Percentiles rank a stretch among this genome's conserved stretches.
Conservation (phyloP, 2,797 vertebrate species). For the Trichosurus vulpecula region DNA sequence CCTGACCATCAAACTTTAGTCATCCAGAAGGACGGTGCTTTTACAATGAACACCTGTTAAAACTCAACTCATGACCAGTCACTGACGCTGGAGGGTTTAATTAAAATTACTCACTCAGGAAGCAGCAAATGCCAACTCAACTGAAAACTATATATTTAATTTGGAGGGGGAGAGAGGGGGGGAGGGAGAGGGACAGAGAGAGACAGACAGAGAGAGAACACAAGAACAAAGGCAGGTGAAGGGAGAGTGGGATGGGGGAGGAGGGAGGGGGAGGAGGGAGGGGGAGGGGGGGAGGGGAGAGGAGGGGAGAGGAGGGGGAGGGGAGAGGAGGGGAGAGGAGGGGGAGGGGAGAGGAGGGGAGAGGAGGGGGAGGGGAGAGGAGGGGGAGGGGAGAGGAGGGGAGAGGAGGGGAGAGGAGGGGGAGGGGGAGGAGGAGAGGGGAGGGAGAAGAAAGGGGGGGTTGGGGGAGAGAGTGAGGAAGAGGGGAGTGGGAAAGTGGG, state of each 20-base stretch:
- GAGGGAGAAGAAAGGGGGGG: background rate
- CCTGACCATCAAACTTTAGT: conserved; percentile 54
- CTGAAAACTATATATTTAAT: conserved; percentile 52
- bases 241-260: fast-evolving
- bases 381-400: background rate
- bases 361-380: background rate
- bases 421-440: background rate
- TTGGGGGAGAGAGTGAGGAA: fast-evolving
- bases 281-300: background rate
- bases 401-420: fast-evolving
- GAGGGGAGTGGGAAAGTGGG: no score
- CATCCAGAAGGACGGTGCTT: conserved; percentile 33
- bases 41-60: conserved; percentile 76
- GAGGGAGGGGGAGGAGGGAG: background rate
- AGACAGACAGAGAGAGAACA: background rate
- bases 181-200: background rate
- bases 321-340: fast-evolving
- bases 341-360: fast-evolving
- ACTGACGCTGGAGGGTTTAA: conserved; percentile 72
- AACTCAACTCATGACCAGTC: conserved; percentile 72
- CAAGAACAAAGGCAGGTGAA: no score
- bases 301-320: background rate
- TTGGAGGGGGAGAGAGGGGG: conserved; percentile 50
- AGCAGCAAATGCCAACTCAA: conserved; percentile 74
- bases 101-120: conserved; percentile 81